These are phyloP conservation scores for Xenotilapia longispinis DNA, from an alignment of 2,113 vertebrate genomes.

Conservation along the genomic window DNA sequence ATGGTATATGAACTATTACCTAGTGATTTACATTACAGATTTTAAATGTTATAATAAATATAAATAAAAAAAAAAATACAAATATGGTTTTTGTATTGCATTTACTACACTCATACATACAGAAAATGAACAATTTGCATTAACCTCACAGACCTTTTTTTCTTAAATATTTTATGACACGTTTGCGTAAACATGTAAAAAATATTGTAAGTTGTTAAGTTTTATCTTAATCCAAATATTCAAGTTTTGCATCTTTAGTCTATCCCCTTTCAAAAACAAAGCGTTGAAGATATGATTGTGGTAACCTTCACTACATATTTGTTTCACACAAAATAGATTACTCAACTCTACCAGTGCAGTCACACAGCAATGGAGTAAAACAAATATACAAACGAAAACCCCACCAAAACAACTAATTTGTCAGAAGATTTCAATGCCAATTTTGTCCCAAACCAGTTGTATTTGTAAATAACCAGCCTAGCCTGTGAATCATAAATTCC, in stretches of 20 bases:
- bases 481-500: background rate
- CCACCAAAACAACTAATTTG: background rate
- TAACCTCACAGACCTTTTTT: background rate
- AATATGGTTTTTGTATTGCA: background rate
- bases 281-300: background rate
- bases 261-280: background rate
- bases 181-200: background rate
- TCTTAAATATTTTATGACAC: background rate
- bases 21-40: background rate
- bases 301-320: background rate
- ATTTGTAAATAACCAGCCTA: background rate
- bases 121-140: background rate
- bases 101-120: constrained; percentile 5
- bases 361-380: background rate
- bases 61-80: background rate
- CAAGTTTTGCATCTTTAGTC: background rate
- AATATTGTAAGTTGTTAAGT: background rate
- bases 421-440: background rate
- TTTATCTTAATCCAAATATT: background rate
- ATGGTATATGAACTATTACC: background rate
- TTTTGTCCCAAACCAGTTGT: background rate
- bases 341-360: background rate
- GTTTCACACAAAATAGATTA: background rate
- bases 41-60: background rate
- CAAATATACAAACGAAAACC: background rate